Evolutionary conservation across 2,888 invertebrate genomes (phyloP).

Genomic region (Brachycybe producta): DNA sequence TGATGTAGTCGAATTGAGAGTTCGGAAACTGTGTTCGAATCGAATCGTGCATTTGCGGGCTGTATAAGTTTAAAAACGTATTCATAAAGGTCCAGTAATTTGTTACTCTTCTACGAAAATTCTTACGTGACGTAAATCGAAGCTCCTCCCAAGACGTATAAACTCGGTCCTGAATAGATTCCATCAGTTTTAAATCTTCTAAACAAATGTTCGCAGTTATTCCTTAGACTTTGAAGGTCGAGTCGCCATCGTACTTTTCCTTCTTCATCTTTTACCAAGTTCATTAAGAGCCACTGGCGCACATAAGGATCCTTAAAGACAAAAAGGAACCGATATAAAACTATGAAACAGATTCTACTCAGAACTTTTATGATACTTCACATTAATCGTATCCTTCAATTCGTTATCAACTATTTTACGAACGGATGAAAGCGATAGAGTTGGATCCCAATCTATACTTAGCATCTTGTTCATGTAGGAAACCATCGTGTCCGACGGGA

Average conservation of each 20-base stretch:
- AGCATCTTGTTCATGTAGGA: too few species aligned
- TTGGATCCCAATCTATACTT: too few species aligned
- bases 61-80: constrained; percentile 8
- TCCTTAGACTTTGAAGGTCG: constrained; percentile 56
- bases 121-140: constrained; percentile 39
- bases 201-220: constrained; percentile 49
- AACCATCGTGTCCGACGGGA: too few species aligned
- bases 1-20: constrained; percentile 32
- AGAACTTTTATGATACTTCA: too few species aligned
- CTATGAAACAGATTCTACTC: too few species aligned
- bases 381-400: constrained; percentile 47
- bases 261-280: constrained; percentile 50
- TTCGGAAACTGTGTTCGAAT: constrained; percentile 34
- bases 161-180: constrained; percentile 50
- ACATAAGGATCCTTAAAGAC: constrained; percentile 31
- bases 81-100: too few species aligned
- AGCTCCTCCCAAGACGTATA: constrained; percentile 71
- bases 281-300: constrained; percentile 66
- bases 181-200: constrained; percentile 49
- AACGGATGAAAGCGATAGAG: too few species aligned
- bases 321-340: too few species aligned
- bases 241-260: constrained; percentile 61
- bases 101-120: too few species aligned
- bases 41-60: constrained; percentile 18
- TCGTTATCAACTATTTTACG: too few species aligned